Evolutionary conservation across 2,797 vertebrate species (phyloP), one percentile per base, ranked within the genome.

Genomic region (Scolopax bukidnonensis): DNA sequence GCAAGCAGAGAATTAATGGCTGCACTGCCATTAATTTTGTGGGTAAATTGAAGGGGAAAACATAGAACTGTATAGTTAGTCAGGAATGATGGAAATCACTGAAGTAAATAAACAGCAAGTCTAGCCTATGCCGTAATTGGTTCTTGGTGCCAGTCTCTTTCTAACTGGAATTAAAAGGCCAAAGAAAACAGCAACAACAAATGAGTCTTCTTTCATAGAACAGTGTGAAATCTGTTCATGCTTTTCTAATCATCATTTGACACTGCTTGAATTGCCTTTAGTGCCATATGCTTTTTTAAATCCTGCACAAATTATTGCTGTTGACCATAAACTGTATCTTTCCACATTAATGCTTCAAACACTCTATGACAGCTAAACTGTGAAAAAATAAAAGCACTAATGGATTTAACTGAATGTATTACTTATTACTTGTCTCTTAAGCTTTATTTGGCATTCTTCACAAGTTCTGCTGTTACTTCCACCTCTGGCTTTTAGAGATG

Each of bases 311-410:
- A 84, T 84, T 84, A 84, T 54, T 92, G 76, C 60, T 91, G 59
- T 83, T 96, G 91, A 89, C 80, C 50, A 48, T 24, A 69, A 74
- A 83, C 59, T 9, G 3, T 77, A 94, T 81, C 90, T 94, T 87
- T 77, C 57, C 74, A 71, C 69, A 64, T 81, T 87, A 83, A 65
- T 60, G 68, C 84, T 88, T 95, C 93, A 90, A 96, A 93, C 43
- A 32, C n/a, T 25, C 68, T 61, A 23, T 79, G 91, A 91, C 94
- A 96, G 88, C 28, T 57, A 53, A 89, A 84, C 69, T 36, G 64
- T 50, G 43, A 83, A 94, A 95, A 89, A 96, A 84, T 74, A 96
- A 96, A 96, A 88, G 82, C 80, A 87, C 78, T 94, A 97, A 96
- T 88, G 90, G 95, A 84, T 95, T 93, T 96, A 83, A 96, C 96